Evolutionary conservation across 1,140 invertebrate genomes (phyloP).

Genomic region (Chlorops oryzae): DNA sequence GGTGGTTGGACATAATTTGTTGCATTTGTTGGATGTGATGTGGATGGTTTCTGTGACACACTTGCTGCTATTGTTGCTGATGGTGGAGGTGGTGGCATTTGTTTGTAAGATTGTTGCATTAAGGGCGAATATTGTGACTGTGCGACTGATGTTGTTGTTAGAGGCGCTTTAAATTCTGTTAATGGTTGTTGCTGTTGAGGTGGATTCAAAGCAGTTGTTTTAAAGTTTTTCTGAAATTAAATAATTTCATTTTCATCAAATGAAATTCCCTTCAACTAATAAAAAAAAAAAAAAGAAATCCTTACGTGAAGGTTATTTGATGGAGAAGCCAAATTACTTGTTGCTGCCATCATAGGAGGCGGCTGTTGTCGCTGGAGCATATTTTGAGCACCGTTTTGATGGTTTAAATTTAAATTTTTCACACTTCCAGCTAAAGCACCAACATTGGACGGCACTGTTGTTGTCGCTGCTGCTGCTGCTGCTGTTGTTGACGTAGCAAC

Average conservation of each 20-base stretch:
- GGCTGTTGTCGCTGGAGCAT: neutral
- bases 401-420: conserved; percentile 30
- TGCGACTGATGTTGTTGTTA: too few relatives aligned
- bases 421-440: conserved; percentile 23
- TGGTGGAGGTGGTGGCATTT: neutral
- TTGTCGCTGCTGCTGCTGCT: neutral
- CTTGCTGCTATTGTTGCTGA: neutral
- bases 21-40: conserved; percentile 1
- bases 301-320: conserved; percentile 8
- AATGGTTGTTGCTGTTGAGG: neutral
- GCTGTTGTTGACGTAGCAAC: conserved; percentile 1
- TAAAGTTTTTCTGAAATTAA: conserved; percentile 11
- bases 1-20: conserved; percentile 10
- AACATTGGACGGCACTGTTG: conserved; percentile 8
- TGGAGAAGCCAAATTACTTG: neutral
- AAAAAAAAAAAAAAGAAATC: neutral
- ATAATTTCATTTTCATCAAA: neutral
- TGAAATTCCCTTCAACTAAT: neutral
- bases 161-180: neutral
- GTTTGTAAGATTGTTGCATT: too few relatives aligned
- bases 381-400: conserved; percentile 22
- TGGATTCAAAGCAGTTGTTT: conserved; percentile 15
- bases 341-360: neutral
- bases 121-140: too few relatives aligned
- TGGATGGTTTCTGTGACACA: neutral